phyloP scores from a whole-genome alignment of 2,113 vertebrate genomes.

The Paramormyrops kingsleyae region DNA sequence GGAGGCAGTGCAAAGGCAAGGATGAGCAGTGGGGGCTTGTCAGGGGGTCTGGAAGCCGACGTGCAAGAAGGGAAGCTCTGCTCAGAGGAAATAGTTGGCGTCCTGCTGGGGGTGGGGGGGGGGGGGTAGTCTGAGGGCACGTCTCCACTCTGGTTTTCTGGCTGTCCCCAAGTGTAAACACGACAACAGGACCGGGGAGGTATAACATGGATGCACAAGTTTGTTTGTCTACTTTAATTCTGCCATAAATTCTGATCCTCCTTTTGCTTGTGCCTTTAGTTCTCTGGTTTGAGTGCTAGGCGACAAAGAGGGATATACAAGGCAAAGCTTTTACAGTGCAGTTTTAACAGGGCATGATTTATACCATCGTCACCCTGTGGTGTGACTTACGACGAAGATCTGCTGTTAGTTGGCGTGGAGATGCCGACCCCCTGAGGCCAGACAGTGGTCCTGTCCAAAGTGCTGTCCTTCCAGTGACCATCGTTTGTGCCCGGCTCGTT shows the following conservation, averaged over 20 bases:
- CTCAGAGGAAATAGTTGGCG: not conserved
- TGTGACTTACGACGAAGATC: not conserved
- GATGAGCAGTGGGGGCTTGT: not conserved
- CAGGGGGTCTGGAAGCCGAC: not conserved
- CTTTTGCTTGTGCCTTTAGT: not conserved
- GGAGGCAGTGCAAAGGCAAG: not conserved
- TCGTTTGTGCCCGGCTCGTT: not conserved
- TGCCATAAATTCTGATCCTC: not conserved
- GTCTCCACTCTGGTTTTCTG: not conserved
- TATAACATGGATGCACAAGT: not conserved
- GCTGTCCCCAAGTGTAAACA: not conserved
- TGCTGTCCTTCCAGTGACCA: not conserved
- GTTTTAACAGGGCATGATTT: not conserved
- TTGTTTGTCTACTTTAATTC: not conserved
- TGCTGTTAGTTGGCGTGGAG: not conserved
- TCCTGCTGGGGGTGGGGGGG: not conserved
- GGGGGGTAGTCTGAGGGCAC: not conserved
- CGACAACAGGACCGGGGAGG: not conserved
- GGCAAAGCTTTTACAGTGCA: not conserved
- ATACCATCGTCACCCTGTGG: not conserved
- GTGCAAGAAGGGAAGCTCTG: not conserved
- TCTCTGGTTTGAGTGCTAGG: not conserved
- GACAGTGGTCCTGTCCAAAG: not conserved
- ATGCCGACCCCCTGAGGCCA: not conserved
- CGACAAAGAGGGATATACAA: not conserved